Base-by-base conservation (phyloP, 1,140 invertebrate species). In the Cephus cinctus region DNA sequence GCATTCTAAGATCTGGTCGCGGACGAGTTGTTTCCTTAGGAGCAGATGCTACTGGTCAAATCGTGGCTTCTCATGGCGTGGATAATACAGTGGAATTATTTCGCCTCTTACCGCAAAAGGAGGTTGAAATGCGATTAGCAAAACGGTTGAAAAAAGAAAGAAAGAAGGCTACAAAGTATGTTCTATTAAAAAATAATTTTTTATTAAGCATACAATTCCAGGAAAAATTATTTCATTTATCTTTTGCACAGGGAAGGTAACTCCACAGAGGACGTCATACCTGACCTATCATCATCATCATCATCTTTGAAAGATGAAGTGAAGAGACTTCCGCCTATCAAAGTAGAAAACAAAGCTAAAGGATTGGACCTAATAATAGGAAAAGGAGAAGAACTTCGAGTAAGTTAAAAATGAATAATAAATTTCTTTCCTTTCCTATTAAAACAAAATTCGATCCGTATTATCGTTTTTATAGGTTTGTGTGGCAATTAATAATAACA, bases 11-110 rank as follows among this genome's bases (percentile, higher is more conserved):
- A 50, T 81, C 83, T 43, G 85, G 88, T 0, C 81, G 80, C 56
- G 91, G 92, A 5, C 78, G 91, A 57, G 83, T 90, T 3, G 78
- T 86, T 2, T 83, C 83, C 3, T 73, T 92, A 48, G 69, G 75
- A 9, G 75, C 80, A 23, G 89, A 93, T 70, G 65, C 71, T 5
- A 81, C 83, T 35, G 81, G 86, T 51, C 80, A 79, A 56, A 63
- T 95, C 12, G 60, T 98, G 1, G 84, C 83, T 5, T 94, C 91
- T 74, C 86, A 94, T 71, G 92, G 94, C 3, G 87, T 81, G 18
- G 90, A 94, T 58, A 83, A 84, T 49, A 73, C 80, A 6, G 71
- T 98, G 8, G 96, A 98, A 76, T 68, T 94, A 22, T 98, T 95
- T 69, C 77, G 83, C 36, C 84, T 98, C 50, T 83, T 86, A 56